These are phyloP conservation scores for Phthorimaea operculella DNA, from an alignment of 1,140 invertebrate species.

Conservation along the genomic window DNA sequence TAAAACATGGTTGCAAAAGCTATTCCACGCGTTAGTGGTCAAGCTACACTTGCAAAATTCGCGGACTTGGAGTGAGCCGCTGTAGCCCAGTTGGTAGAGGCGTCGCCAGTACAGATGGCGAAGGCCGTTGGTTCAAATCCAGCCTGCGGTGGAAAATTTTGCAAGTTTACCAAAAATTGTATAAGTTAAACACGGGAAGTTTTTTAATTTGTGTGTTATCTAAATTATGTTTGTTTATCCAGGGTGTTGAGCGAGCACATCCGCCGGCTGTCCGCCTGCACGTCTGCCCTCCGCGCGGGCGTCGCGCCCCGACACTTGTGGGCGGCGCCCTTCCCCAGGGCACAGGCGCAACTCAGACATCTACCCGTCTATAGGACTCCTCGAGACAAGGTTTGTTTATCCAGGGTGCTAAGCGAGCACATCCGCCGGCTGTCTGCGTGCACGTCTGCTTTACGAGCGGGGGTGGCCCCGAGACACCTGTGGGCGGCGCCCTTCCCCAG, in stretches of 20 bases:
- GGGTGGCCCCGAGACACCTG: constrained; percentile 70
- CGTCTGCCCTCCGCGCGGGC: constrained; percentile 83
- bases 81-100: too few species aligned
- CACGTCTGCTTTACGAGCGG: constrained; percentile 83
- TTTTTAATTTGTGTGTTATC: too few species aligned
- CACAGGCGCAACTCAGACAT: constrained; percentile 91
- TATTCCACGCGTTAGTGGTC: too few species aligned
- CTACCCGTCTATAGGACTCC: constrained; percentile 96
- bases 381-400: constrained; percentile 82
- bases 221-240: constrained; percentile 7
- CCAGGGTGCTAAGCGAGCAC: constrained; percentile 83
- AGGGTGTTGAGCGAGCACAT: constrained; percentile 91
- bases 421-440: constrained; percentile 88
- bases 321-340: constrained; percentile 97
- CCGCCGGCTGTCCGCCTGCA: constrained; percentile 84
- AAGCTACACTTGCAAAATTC: too few species aligned
- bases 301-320: constrained; percentile 72
- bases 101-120: too few species aligned
- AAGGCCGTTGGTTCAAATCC: too few species aligned
- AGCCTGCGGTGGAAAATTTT: too few species aligned
- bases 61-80: too few species aligned
- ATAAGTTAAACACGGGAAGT: too few species aligned
- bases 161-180: too few species aligned
- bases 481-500: constrained; percentile 97
- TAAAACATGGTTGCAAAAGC: too few species aligned